Conservation (phyloP, 2,113 vertebrate genomes). For the Dipodomys ordii region DNA sequence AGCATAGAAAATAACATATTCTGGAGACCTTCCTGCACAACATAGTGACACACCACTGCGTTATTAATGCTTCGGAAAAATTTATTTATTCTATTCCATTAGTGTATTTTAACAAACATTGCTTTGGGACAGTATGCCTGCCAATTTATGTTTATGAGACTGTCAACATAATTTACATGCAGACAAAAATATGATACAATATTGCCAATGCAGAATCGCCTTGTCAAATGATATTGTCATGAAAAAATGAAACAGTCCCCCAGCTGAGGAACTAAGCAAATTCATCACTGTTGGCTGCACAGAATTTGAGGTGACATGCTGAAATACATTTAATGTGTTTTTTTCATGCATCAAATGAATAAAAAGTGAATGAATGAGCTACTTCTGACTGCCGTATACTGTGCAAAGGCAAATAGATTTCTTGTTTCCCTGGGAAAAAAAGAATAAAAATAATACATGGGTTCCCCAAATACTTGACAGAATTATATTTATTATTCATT, state of each 20-base stretch:
- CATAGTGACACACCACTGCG: constrained; percentile 46
- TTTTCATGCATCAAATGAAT: constrained; percentile 87
- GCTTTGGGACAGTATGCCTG: constrained; percentile 88
- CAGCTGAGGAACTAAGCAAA: constrained; percentile 85
- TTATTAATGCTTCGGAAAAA: constrained; percentile 85
- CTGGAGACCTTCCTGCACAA: constrained; percentile 56
- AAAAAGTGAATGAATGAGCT: constrained; percentile 83
- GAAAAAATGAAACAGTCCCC: constrained; percentile 86
- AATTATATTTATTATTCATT: constrained; percentile 85
- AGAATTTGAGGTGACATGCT: constrained; percentile 87
- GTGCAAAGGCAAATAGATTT: constrained; percentile 83
- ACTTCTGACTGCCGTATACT: constrained; percentile 79
- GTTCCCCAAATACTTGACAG: constrained; percentile 68
- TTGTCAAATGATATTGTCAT: constrained; percentile 89
- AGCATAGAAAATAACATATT: constrained; percentile 66
- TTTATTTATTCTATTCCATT: constrained; percentile 89
- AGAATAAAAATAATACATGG: constrained; percentile 65
- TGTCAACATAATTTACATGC: constrained; percentile 92
- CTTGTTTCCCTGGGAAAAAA: constrained; percentile 74
- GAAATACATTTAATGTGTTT: constrained; percentile 88
- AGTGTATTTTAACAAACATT: constrained; percentile 89
- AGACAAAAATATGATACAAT: constrained; percentile 90
- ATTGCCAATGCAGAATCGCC: constrained; percentile 87
- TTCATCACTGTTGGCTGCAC: constrained; percentile 87
- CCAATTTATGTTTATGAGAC: constrained; percentile 91